Percentiles rank a stretch among this genome's conserved stretches.
These are phyloP conservation scores for Diplolepis rosae DNA, from an alignment of 2,888 invertebrate genomes.

Conservation along the genomic window DNA sequence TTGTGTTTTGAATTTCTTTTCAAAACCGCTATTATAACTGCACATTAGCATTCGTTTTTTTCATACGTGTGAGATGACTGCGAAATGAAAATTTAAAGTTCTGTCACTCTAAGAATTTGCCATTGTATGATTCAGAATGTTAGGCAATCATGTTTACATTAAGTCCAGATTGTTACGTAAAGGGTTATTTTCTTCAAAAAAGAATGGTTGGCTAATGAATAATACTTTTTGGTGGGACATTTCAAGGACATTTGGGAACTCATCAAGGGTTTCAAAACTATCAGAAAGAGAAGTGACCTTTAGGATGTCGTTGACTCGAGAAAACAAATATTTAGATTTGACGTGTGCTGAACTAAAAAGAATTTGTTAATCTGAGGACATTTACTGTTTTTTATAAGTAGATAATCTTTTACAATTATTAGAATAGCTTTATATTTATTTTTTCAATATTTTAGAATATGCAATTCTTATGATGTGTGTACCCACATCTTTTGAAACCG, in stretches of 20 bases:
- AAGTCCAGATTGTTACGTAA: not conserved
- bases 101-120: not conserved
- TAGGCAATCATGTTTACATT: not conserved
- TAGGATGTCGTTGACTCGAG: not conserved
- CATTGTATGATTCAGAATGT: not conserved
- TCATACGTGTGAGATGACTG: not conserved
- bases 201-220: not conserved
- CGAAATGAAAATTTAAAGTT: not conserved
- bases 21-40: not conserved
- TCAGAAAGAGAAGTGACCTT: not conserved
- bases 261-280: not conserved
- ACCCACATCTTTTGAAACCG: too few species aligned
- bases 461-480: too few species aligned
- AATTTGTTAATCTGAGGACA: not conserved
- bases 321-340: not conserved
- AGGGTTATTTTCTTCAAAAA: not conserved
- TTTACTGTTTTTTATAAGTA: not conserved
- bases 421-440: too few species aligned
- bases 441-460: too few species aligned
- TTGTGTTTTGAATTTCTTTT: not conserved
- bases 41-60: not conserved
- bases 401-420: not conserved
- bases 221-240: not conserved
- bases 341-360: not conserved
- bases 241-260: too few species aligned